Evolutionary conservation across 2,888 invertebrate genomes (phyloP).

Genomic region (Zygogramma bicolorata): DNA sequence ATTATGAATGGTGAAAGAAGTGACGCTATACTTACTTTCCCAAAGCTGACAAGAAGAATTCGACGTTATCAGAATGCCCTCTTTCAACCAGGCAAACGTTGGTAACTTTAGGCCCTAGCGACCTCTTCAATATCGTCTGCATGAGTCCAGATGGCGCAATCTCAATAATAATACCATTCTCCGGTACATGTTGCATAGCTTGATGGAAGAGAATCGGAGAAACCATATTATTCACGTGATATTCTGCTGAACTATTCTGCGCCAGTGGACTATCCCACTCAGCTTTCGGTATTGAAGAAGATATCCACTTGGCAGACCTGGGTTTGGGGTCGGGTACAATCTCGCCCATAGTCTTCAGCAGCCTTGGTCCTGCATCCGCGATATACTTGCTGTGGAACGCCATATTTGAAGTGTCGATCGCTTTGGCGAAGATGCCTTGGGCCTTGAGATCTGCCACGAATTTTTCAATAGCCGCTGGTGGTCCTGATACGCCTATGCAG

Average conservation of each 20-base stretch:
- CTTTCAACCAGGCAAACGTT: conserved; percentile 90
- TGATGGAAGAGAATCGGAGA: conserved; percentile 95
- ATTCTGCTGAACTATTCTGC: conserved; percentile 87
- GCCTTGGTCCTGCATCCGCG: conserved; percentile 84
- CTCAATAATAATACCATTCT: conserved; percentile 90
- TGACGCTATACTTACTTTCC: conserved; percentile 85
- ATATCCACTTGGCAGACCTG: conserved; percentile 88
- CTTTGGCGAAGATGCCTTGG: conserved; percentile 85
- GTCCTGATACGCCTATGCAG: conserved; percentile 95
- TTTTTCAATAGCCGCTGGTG: conserved; percentile 75
- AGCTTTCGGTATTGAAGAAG: conserved; percentile 90
- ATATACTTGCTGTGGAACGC: conserved; percentile 97
- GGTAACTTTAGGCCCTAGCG: conserved; percentile 78
- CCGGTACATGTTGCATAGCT: conserved; percentile 86
- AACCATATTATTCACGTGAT: conserved; percentile 95
- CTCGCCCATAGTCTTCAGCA: conserved; percentile 81
- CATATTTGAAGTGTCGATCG: conserved; percentile 87
- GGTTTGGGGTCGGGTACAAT: conserved; percentile 85
- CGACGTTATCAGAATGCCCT: conserved; percentile 79
- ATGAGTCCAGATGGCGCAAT: conserved; percentile 95
- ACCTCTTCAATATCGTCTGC: conserved; percentile 92
- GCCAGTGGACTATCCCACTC: conserved; percentile 85
- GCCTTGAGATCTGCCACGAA: conserved; percentile 78
- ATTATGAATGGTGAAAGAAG: too few species aligned
- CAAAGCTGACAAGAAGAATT: conserved; percentile 81